Evolutionary conservation across 2,797 vertebrate species (phyloP), one percentile per base, ranked within the genome.

Genomic region (Pangasius krempfi): DNA sequence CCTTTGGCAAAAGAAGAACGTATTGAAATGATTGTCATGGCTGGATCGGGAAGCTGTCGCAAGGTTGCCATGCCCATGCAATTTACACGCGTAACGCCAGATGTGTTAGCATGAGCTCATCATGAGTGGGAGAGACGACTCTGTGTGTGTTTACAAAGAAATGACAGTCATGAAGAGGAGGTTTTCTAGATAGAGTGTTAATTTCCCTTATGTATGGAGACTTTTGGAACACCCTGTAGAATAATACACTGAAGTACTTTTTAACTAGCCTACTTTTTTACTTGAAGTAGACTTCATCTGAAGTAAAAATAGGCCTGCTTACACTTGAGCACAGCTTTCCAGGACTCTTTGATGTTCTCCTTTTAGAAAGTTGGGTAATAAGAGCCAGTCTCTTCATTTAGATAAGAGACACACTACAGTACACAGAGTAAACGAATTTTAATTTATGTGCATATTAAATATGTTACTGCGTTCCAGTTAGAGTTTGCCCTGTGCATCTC

Each of bases 361-460:
- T 81, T 81, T 82, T 82, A 62, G 80, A 37, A 62, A 27, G 25
- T n/a, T 83, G 25, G 40, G 37, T n/a, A 82, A 16, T 82, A 62
- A 62, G 54, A 62, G 54, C 30, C 54, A 37, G 80, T 82, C 13
- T 27, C 25, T 14, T 82, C 58, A 82, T 82, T 82, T 37, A 37
- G 52, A 47, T 14, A 18, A 9, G 25, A 30, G 5, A 64, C 52
- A n/a, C 37, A 44, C 2, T 64, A 47, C 22, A n/a, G 44, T 16
- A 64, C 52, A 27, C 25, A 44, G 1, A 13, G 27, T 14, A 27
- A 82, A 62, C 12, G 16, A 64, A 83, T 3, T 16, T 50, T 8
- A 50, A 25, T 14, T 47, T 50, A 13, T 52, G 47, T 27, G 27
- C 13, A 52, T n/a, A 50, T 73, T 12, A 30, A 5, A 30, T 27